Base-by-base conservation (phyloP, 1,140 invertebrate species). In the Sarcophaga peregrina region DNA sequence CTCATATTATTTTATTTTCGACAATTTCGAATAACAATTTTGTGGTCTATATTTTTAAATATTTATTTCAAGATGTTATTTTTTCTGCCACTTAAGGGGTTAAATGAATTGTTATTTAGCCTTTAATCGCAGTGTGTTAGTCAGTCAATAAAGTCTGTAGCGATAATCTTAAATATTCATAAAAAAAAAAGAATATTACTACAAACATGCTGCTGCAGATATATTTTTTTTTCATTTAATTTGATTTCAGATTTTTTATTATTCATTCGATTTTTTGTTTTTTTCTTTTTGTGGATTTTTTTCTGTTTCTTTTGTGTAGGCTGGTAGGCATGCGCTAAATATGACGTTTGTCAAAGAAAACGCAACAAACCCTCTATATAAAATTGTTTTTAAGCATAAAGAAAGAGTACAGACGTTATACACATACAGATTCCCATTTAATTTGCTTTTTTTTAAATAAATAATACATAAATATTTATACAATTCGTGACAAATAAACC, bases 201-300 rank as follows among this genome's bases (percentile, higher is more conserved):
- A 20, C n/a, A 20, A 8, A 20, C 54, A 58, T 58, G 54, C 17
- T 58, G 54, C 17, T 68, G 62, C 62, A 25, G 17, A 6, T 25
- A 68, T 68, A 68, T 68, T 62, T 62, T 62, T n/a, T n/a, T 62
- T 58, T 58, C 54, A 58, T 58, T n/a, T 58, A 58, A 58, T 58
- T 58, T 58, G n/a, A 58, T 58, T 58, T 58, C 3, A n/a, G 13
- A 58, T 58, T 58, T 58, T 58, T 68, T 68, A 68, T 20, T 68
- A 20, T 37, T 37, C 25, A 37, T 37, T 37, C 25, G 25, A 4
- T 37, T 37, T 37, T 37, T 37, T 37, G 25, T 37, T 37, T 37
- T 37, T 37, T 37, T 37, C 4, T 37, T 37, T n/a, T n/a, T n/a
- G 1, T 6, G 58, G 15, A n/a, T 7, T 5, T 62, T 37, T 37